Evolutionary conservation across 2,797 vertebrate species (phyloP).

Genomic region (Microchirus variegatus): DNA sequence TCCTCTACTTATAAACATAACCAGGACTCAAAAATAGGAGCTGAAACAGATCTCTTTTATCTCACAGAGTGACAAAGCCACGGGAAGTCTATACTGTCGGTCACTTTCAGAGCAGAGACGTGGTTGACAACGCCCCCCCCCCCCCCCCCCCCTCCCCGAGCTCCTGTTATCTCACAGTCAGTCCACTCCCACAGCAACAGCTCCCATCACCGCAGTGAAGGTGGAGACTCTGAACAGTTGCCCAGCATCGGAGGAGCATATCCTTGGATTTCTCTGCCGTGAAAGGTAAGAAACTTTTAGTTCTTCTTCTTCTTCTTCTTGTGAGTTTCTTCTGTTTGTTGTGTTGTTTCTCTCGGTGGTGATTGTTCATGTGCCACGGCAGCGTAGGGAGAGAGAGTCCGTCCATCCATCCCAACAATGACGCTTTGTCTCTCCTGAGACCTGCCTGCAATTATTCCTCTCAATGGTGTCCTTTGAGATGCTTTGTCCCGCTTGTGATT

Average conservation of each 20-base stretch:
- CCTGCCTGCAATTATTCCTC: constrained; percentile 45
- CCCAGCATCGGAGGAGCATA: neutral
- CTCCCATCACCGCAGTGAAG: constrained; percentile 39
- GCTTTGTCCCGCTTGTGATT: constrained; percentile 23
- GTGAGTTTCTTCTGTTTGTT: neutral
- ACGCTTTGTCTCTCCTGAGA: constrained; percentile 60
- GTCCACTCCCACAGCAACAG: constrained; percentile 31
- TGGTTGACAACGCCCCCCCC: constrained; percentile 31
- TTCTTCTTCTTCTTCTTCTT: neutral
- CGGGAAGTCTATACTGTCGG: constrained; percentile 6
- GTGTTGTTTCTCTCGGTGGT: neutral
- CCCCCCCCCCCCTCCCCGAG: constrained; percentile 19
- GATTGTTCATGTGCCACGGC: constrained; percentile 14
- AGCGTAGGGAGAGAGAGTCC: constrained; percentile 30
- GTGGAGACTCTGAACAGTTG: constrained; percentile 17
- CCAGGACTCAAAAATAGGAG: constrained; percentile 29
- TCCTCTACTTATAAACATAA: constrained; percentile 33
- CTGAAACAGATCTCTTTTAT: constrained; percentile 3
- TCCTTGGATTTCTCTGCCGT: constrained; percentile 19
- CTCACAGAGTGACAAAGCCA: neutral
- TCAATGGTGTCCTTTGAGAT: constrained; percentile 60
- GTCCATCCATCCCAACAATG: constrained; percentile 44
- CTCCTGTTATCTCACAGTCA: constrained; percentile 28
- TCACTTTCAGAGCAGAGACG: constrained; percentile 17
- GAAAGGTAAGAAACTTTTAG: constrained; percentile 31